These are phyloP conservation scores for Mohoua ochrocephala DNA, from an alignment of 2,113 vertebrate genomes.

Conservation along the genomic window DNA sequence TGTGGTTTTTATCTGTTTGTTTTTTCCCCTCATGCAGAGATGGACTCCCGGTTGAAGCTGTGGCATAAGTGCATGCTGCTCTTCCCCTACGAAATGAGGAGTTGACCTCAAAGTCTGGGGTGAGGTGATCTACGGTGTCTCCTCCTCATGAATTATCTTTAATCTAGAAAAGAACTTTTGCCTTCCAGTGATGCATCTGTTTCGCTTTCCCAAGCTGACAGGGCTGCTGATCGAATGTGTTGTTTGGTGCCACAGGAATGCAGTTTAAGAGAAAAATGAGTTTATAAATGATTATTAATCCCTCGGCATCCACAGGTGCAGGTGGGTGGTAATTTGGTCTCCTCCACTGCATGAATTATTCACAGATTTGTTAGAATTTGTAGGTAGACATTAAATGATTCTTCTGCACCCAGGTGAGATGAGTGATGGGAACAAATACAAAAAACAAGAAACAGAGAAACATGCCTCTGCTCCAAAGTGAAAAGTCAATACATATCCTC, in stretches of 20 bases:
- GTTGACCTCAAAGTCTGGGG: neutral
- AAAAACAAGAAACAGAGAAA: neutral
- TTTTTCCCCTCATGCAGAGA: neutral
- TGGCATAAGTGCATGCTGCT: neutral
- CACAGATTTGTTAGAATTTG: neutral
- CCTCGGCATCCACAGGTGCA: neutral
- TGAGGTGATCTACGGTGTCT: neutral
- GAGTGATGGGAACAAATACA: neutral
- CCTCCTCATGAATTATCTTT: neutral
- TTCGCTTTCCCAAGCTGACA: neutral
- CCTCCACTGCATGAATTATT: constrained; percentile 19
- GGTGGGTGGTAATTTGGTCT: constrained; percentile 3
- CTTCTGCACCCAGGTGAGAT: neutral
- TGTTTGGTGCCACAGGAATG: neutral
- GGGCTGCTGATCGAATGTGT: neutral
- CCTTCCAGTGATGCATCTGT: neutral
- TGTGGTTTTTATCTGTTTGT: neutral
- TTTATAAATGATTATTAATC: constrained; percentile 1
- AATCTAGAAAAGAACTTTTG: neutral
- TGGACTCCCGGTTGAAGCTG: neutral
- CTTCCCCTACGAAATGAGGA: neutral
- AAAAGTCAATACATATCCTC: neutral
- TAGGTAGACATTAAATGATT: neutral
- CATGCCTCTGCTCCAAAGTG: neutral
- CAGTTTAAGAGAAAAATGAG: neutral